Base-by-base conservation (phyloP, 2,113 vertebrate species). In the Oceanites oceanicus region DNA sequence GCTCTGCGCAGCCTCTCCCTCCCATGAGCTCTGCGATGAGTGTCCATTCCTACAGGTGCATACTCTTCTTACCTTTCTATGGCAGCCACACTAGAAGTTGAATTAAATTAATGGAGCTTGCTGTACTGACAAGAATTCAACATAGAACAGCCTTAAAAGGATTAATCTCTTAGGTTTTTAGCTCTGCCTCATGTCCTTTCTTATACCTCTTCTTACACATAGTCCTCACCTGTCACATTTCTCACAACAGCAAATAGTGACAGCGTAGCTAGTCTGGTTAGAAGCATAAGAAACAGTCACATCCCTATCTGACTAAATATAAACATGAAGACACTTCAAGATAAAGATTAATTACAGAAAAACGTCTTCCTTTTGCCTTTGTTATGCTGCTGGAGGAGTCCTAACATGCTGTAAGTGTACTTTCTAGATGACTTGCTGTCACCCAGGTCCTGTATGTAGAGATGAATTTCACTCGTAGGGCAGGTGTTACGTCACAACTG, bases 181-280 rank as follows among this genome's bases (percentile, higher is more conserved):
- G 13, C 45, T 79, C 45, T 82, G 68, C 19, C 7, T 79, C 2
- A 0, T 58, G 20, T 75, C n/a, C 25, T 42, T 85, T 50, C 44
- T 87, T 55, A 25, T 13, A 23, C 5, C 15, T 67, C 16, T 76
- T 80, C n/a, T 61, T 25, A n/a, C 38, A 38, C 18, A 61, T 76
- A 84, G 23, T 20, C 13, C 42, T 80, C 16, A 15, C 6, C 19
- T 78, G 23, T 2, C 22, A 27, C 1, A 1, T 81, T 91, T 63
- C 70, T 87, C 34, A 34, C 26, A 59, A 21, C 3, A 68, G 52
- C 38, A 81, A 47, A 25, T 7, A 44, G 16, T 38, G 63, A 70
- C 27, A 61, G 20, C 0, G 0, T 3, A 17, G 44, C 17, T 52
- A 3, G 1, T 38, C 36, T 67, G 21, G 27, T 50, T n/a, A 36